These are phyloP conservation scores for Drosophila ezoana DNA, from an alignment of 2,888 invertebrate genomes.

Conservation along the genomic window DNA sequence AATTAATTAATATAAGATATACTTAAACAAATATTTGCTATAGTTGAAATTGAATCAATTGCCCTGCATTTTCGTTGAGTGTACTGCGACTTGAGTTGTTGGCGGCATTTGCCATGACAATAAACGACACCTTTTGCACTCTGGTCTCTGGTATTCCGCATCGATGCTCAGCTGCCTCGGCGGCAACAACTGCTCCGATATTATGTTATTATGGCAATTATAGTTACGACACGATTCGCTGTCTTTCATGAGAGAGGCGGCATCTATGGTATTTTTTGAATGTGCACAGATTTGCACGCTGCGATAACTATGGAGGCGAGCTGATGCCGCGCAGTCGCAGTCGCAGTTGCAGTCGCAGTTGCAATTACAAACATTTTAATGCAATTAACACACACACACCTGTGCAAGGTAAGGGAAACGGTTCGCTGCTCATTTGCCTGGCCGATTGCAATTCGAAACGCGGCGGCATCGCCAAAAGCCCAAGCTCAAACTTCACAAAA, in stretches of 20 bases:
- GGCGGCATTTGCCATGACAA: constrained; percentile 36
- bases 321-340: constrained; percentile 17
- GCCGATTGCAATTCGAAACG: constrained; percentile 72
- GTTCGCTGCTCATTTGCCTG: constrained; percentile 72
- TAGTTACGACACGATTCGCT: constrained; percentile 72
- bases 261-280: constrained; percentile 73
- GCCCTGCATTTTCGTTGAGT: constrained; percentile 22
- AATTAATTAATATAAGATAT: too few species aligned
- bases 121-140: constrained; percentile 56
- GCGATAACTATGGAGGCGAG: constrained; percentile 44
- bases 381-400: constrained; percentile 82
- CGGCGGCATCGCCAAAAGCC: constrained; percentile 61
- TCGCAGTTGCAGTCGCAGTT: constrained; percentile 57
- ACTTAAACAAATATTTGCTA: too few species aligned
- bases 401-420: constrained; percentile 24
- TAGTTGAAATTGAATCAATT: neutral
- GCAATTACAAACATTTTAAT: constrained; percentile 84
- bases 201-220: constrained; percentile 81
- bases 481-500: constrained; percentile 54
- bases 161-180: constrained; percentile 13
- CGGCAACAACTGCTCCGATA: constrained; percentile 48
- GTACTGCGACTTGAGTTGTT: constrained; percentile 5
- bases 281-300: constrained; percentile 55
- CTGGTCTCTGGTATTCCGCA: constrained; percentile 33
- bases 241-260: constrained; percentile 50